phyloP scores from a whole-genome alignment of 64 coral and sea anemone genomes.

The Actinia equina region DNA sequence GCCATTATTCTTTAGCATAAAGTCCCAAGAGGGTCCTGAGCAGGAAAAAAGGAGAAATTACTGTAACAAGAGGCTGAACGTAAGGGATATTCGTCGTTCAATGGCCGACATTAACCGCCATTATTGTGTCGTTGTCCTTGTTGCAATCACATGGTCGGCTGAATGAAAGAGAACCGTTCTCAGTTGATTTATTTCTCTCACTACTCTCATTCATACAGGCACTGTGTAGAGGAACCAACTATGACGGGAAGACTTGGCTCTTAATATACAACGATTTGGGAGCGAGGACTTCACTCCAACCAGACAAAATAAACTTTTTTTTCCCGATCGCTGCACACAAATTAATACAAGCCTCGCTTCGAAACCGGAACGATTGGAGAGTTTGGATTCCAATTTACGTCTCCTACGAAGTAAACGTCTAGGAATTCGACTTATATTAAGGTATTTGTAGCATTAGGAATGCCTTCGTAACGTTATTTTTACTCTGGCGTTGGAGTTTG shows the following conservation, averaged over 20 bases:
- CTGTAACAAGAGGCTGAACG: constrained; percentile 4
- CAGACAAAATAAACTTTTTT: constrained; percentile 46
- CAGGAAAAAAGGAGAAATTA: constrained; percentile 14
- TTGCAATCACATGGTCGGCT: constrained; percentile 74
- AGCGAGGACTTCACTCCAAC: constrained; percentile 24
- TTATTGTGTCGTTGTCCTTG: constrained; percentile 64
- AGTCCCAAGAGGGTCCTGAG: constrained; percentile 42
- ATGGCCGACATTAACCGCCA: constrained; percentile 54
- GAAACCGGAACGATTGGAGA: constrained; percentile 49
- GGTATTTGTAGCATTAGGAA: constrained; percentile 44
- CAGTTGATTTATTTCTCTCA: constrained; percentile 33
- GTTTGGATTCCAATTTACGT: constrained; percentile 32
- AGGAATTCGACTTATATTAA: constrained; percentile 21
- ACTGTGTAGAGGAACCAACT: background rate
- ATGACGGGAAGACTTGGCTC: constrained; percentile 14
- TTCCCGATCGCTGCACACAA: constrained; percentile 65
- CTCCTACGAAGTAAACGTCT: constrained; percentile 7
- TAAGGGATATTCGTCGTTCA: constrained; percentile 39
- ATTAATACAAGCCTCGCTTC: constrained; percentile 59
- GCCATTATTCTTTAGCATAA: constrained; percentile 18
- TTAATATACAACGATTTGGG: constrained; percentile 12
- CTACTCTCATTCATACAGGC: constrained; percentile 14
- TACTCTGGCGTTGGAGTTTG: background rate
- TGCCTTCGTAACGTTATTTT: constrained; percentile 16
- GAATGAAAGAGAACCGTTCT: constrained; percentile 57